Conservation (phyloP, 2,797 vertebrate genomes). For the Poeciliopsis infans region DNA sequence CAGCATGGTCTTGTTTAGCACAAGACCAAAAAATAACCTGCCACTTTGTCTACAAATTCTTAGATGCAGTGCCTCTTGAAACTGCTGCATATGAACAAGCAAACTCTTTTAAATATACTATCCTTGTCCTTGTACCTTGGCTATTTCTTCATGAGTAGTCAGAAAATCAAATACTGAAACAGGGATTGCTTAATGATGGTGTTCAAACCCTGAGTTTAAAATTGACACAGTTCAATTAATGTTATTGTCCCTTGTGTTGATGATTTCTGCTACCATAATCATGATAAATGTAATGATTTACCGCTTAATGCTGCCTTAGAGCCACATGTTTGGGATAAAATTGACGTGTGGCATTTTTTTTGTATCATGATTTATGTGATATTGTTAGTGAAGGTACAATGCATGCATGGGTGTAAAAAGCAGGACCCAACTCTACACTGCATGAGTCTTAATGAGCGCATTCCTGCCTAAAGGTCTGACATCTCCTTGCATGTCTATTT, state of each 20-base stretch:
- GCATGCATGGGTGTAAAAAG: conserved; percentile 30
- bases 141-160: background rate
- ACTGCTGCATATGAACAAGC: background rate
- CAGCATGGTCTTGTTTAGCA: background rate
- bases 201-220: background rate
- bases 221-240: background rate
- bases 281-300: conserved; percentile 53
- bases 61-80: conserved; percentile 4
- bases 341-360: conserved; percentile 12
- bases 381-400: conserved; percentile 23
- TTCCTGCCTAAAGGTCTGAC: conserved; percentile 37
- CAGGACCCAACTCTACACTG: conserved; percentile 18
- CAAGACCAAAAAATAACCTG: background rate
- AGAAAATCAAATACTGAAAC: background rate
- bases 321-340: conserved; percentile 25
- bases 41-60: conserved; percentile 1
- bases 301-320: conserved; percentile 19
- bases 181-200: background rate
- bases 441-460: conserved; percentile 54
- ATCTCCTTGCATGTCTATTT: conserved; percentile 37
- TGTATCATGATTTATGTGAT: conserved; percentile 53
- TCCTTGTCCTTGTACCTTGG: conserved; percentile 1
- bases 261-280: conserved; percentile 34
- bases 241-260: background rate
- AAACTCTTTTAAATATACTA: background rate